These are phyloP conservation scores for Phalacrocorax aristotelis DNA, from an alignment of 2,113 vertebrate genomes.

Conservation along the genomic window DNA sequence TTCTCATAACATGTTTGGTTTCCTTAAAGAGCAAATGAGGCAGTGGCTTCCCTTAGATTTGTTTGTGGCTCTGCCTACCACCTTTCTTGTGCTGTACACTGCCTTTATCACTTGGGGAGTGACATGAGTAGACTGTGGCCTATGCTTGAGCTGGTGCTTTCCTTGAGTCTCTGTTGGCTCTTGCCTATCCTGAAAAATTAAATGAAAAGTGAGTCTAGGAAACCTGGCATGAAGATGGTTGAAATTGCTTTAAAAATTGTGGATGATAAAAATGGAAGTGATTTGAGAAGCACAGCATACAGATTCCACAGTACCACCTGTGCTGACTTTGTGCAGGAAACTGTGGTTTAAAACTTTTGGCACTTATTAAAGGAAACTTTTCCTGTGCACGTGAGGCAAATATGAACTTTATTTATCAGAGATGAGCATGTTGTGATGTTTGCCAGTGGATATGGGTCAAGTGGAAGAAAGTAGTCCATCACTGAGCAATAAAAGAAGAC, in stretches of 20 bases:
- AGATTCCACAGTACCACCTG: neutral
- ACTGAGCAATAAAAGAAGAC: neutral
- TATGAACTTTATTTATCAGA: neutral
- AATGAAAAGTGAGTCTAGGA: neutral
- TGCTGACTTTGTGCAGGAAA: neutral
- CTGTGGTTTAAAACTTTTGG: neutral
- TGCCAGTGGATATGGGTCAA: neutral
- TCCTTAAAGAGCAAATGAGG: neutral
- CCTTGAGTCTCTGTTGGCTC: neutral
- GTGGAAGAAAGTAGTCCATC: neutral
- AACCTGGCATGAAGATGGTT: neutral
- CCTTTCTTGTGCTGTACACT: neutral
- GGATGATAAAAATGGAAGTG: neutral
- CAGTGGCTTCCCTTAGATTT: neutral
- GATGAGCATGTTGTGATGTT: neutral
- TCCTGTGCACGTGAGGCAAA: neutral
- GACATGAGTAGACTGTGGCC: neutral
- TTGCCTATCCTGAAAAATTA: neutral
- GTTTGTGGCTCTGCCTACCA: neutral
- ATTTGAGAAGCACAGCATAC: neutral
- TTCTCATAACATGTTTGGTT: neutral
- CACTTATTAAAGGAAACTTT: neutral
- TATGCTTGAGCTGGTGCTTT: neutral
- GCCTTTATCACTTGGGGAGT: neutral
- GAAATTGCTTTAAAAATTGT: neutral